These are phyloP conservation scores for Epizoanthus stellaris DNA, from an alignment of 92 coral and sea anemone genomes.

Conservation along the genomic window DNA sequence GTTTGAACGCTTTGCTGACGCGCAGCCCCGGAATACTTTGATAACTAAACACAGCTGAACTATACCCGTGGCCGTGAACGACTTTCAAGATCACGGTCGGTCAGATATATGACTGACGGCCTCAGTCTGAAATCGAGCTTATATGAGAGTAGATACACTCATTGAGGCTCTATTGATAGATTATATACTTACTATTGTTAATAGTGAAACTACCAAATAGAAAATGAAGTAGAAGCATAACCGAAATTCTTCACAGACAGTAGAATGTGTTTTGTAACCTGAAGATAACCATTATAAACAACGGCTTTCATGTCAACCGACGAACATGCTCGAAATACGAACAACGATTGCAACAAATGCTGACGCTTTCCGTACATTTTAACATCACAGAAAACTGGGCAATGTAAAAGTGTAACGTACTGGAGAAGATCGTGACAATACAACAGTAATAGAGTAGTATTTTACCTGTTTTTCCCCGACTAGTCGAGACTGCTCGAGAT, in stretches of 20 bases:
- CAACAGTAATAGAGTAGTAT: not conserved
- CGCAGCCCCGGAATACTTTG: not conserved
- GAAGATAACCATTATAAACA: not conserved
- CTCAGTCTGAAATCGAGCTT: not conserved
- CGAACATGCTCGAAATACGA: slow-evolving; percentile 32
- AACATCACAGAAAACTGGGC: slow-evolving; percentile 28
- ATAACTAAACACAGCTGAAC: not conserved
- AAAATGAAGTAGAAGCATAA: not conserved
- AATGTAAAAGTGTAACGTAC: slow-evolving; percentile 35
- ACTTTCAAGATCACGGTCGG: not conserved
- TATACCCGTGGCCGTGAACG: not conserved
- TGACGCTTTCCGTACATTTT: not conserved
- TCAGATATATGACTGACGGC: not conserved
- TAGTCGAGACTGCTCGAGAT: slow-evolving; percentile 11
- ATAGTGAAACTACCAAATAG: not conserved
- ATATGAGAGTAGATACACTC: not conserved
- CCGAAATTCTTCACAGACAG: not conserved
- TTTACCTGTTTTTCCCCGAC: slow-evolving; percentile 42
- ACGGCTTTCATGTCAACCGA: not conserved
- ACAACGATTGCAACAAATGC: slow-evolving; percentile 23
- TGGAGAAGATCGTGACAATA: slow-evolving; percentile 14
- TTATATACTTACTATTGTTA: not conserved
- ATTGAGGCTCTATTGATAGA: not conserved
- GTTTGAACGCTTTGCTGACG: not conserved
- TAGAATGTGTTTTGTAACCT: not conserved